Base-by-base conservation (phyloP, 1,140 invertebrate genomes). In the Coptotermes formosanus region DNA sequence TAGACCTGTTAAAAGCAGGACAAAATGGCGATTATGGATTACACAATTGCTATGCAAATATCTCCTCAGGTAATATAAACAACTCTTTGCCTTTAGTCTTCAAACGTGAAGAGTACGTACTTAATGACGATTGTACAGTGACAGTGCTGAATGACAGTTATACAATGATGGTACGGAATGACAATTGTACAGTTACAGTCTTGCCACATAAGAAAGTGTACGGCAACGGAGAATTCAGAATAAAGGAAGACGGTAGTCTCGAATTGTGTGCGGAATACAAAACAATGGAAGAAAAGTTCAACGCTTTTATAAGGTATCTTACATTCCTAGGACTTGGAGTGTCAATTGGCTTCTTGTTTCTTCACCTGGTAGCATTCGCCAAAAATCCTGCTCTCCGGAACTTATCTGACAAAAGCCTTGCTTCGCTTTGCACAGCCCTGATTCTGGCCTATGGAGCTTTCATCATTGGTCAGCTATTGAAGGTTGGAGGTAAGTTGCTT, bases 341-440 rank as follows among this genome's bases (percentile, higher is more conserved):
- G 2, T 93, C 93, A 0, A 90, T 92, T 64, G 87, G 92, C 21
- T 93, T 91, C 86, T 88, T 93, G 0, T 69, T 91, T 38, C 86
- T 92, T 11, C 93, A 93, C 88, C 88, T 93, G 0, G 88, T 91
- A 11, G 91, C 90, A 2, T 92, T 92, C 85, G 85, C 89, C 8
- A 82, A 92, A 2, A 90, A 92, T 3, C 89, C 92, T 1, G 92
- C 93, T 52, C 88, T 93, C 30, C 89, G 91, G 75, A 93, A 93
- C 88, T 88, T 93, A 19, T 92, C 92, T 9, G 92, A 92, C 32
- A 92, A 92, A 86, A 93, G 93, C 88, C 88, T 93, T 48, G 91
- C 92, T 3, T 92, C 91, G 0, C 89, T 93, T 12, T 92, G 91
- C 85, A 87, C 91, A 16, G 89, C 92, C 2, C 88, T 93, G 2